phyloP scores from a whole-genome alignment of 2,888 invertebrate species.

The Sycophila texana region DNA sequence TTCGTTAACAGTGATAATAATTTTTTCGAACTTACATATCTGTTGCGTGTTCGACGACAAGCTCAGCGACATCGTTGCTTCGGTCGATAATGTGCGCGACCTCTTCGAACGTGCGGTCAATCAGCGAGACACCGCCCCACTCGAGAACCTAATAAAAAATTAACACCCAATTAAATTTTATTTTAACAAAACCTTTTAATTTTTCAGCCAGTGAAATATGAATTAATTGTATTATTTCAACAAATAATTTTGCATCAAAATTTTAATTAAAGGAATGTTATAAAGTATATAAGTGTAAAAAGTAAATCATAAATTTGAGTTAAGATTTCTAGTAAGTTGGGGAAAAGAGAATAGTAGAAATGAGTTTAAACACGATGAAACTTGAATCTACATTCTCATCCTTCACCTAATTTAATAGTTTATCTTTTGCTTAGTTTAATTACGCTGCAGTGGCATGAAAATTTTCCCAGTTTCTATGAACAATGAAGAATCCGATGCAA shows the following conservation, averaged over 20 bases:
- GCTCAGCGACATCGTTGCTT: slow-evolving; percentile 89
- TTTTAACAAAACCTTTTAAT: not conserved
- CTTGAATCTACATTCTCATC: slow-evolving; percentile 11
- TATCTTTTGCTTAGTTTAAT: slow-evolving; percentile 19
- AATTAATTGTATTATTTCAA: not conserved
- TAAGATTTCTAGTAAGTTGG: not conserved
- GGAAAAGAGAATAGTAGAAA: not conserved
- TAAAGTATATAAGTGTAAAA: too few relatives aligned
- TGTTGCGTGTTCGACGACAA: slow-evolving; percentile 89
- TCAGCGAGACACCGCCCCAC: slow-evolving; percentile 92
- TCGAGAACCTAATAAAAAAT: slow-evolving; percentile 84
- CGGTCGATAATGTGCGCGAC: slow-evolving; percentile 93
- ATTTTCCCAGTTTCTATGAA: slow-evolving; percentile 1
- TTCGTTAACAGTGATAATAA: slow-evolving; percentile 15
- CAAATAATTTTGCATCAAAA: not conserved
- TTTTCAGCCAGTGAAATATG: not conserved
- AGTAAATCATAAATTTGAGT: not conserved
- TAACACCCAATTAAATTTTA: not conserved
- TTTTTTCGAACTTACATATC: slow-evolving; percentile 77
- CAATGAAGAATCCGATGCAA: not conserved
- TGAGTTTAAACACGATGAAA: slow-evolving; percentile 10
- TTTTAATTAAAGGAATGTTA: not conserved
- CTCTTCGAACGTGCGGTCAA: slow-evolving; percentile 95
- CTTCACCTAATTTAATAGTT: slow-evolving; percentile 20
- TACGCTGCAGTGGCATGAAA: not conserved